phyloP scores from a whole-genome alignment of 1,140 invertebrate species.

The Neodiprion fabricii region DNA sequence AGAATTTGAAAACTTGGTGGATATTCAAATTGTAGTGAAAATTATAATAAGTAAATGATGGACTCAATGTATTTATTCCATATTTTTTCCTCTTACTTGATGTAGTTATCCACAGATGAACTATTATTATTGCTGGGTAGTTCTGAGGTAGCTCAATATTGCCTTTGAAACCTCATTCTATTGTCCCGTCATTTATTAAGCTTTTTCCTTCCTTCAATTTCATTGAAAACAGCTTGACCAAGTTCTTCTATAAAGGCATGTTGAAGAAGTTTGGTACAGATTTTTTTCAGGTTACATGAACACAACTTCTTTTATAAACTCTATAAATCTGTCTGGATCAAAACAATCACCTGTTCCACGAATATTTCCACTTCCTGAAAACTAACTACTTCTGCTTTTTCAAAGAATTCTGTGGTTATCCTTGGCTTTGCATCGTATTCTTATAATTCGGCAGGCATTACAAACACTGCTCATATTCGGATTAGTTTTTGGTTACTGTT shows the following conservation, averaged over 20 bases:
- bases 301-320: not conserved
- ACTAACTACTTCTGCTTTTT: constrained; percentile 31
- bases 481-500: too few species aligned
- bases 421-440: constrained; percentile 36
- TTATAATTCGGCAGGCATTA: constrained; percentile 17
- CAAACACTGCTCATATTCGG: not conserved
- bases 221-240: not conserved
- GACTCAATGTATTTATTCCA: constrained; percentile 37
- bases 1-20: too few species aligned
- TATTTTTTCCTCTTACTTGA: too few species aligned
- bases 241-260: constrained; percentile 40
- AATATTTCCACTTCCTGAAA: constrained; percentile 3
- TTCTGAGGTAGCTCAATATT: too few species aligned
- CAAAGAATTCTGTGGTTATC: constrained; percentile 32
- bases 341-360: not conserved
- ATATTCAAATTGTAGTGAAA: too few species aligned
- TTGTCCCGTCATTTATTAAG: not conserved
- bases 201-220: not conserved
- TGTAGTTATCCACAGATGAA: too few species aligned
- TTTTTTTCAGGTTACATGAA: constrained; percentile 17
- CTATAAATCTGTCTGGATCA: not conserved
- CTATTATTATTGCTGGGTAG: too few species aligned
- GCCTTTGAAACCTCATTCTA: too few species aligned
- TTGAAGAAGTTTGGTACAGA: constrained; percentile 50
- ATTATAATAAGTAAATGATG: constrained; percentile 24